Base-by-base conservation (phyloP, 1,140 invertebrate species). In the Forficula auricularia region DNA sequence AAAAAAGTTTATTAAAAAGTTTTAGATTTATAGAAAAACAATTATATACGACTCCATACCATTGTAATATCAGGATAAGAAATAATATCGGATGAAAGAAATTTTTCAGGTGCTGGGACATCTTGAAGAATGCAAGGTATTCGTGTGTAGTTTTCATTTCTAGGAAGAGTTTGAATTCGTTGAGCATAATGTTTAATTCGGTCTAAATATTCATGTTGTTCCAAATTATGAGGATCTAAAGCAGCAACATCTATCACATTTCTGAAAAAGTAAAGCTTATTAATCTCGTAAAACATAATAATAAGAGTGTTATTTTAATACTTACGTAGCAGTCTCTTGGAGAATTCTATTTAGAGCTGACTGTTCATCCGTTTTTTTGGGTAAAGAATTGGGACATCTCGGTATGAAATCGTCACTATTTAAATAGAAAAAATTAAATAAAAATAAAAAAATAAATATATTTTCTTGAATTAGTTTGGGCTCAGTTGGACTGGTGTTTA, bases 301-400 rank as follows among this genome's bases (percentile, higher is more conserved):
- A 30, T 40, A 31, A 42, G 40, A 31, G 36, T 41, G 22, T 27
- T 27, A 27, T 27, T 10, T 6, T 6, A 10, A 27, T 16, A 72
- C 76, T 71, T 64, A 90, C 84, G 79, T 81, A 32, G 84, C 83
- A 46, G 83, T 86, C 63, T 87, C 81, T 55, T 87, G 81, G 45
- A 91, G 63, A 57, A 90, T 85, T 63, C 77, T 75, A 57, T 77
- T 86, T 19, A 90, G 64, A 12, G 82, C 85, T 53, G 80, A 87
- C 63, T 88, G 83, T 59, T 90, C 85, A 61, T 90, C 84, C 45
- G 72, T 73, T 52, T 83, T 82, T 57, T 84, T 83, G 19, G 79
- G 74, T 35, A 75, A 66, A 15, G 73, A 72, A 54, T 67, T 73
- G 13, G 66, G 62, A 58, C 72, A 72, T 47, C 71, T 66, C 50